Conservation (phyloP, 2,888 invertebrate genomes). For the Enoplolaimus lenunculus region DNA sequence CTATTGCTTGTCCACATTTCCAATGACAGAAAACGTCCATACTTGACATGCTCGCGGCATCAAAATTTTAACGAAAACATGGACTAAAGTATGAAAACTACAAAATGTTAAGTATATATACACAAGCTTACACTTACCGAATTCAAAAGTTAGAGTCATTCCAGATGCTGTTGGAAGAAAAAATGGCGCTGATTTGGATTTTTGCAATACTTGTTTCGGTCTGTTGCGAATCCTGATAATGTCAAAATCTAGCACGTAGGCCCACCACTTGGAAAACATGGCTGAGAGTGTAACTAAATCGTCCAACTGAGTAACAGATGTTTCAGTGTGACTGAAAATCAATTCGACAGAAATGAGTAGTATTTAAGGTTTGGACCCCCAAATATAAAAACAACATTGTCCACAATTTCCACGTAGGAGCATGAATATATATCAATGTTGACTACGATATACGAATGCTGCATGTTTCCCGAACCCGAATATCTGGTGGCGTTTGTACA, state of each 20-base stretch:
- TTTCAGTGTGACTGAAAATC: not conserved
- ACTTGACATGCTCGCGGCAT: too few relatives aligned
- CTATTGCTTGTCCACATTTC: too few relatives aligned
- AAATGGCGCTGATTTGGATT: slow-evolving; percentile 78
- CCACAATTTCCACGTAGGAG: too few relatives aligned
- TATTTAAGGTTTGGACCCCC: not conserved
- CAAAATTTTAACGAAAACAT: too few relatives aligned
- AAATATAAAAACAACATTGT: not conserved
- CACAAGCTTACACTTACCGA: too few relatives aligned
- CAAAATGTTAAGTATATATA: too few relatives aligned
- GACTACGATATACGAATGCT: too few relatives aligned
- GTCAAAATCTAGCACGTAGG: slow-evolving; percentile 70
- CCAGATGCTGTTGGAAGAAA: slow-evolving; percentile 80
- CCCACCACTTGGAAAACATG: slow-evolving; percentile 73
- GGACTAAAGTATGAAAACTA: too few relatives aligned
- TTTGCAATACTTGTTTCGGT: slow-evolving; percentile 67
- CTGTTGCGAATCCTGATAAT: slow-evolving; percentile 54
- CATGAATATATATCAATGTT: too few relatives aligned
- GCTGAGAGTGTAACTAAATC: slow-evolving; percentile 62
- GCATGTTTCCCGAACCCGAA: too few relatives aligned
- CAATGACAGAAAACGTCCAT: too few relatives aligned
- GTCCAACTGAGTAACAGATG: slow-evolving; percentile 34
- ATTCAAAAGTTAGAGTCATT: slow-evolving; percentile 65
- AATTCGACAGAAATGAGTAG: not conserved
- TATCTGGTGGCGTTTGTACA: too few relatives aligned